A percentile compares a stretch with the other conserved stretches of the same genome.
Conservation (phyloP, 1,140 invertebrate genomes). For the Mylabris phalerata region DNA sequence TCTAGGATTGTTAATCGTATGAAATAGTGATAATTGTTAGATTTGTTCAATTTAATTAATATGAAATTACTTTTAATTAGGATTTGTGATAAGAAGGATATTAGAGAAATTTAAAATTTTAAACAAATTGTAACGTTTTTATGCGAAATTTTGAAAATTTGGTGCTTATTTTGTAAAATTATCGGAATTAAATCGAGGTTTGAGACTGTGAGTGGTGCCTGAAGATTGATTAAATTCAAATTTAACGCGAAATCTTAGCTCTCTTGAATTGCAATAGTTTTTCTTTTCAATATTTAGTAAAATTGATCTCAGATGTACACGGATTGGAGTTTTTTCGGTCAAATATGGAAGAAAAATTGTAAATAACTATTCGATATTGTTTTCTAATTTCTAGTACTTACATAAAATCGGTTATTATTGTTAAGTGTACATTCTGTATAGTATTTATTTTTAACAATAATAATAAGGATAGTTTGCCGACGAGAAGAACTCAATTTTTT, state of each 20-base stretch:
- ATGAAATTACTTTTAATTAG: too few relatives aligned
- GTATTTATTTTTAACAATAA: conserved; percentile 37
- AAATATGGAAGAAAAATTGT: conserved; percentile 19
- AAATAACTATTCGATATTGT: conserved; percentile 9
- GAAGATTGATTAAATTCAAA: conserved; percentile 19
- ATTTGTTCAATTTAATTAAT: conserved; percentile 22
- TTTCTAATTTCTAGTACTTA: not conserved
- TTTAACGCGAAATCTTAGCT: conserved; percentile 24
- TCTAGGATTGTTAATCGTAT: conserved; percentile 3
- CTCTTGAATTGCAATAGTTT: conserved; percentile 11
- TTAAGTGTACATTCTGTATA: conserved; percentile 40
- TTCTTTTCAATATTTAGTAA: conserved; percentile 1
- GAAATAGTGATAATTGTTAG: conserved; percentile 21
- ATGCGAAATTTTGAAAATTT: too few relatives aligned
- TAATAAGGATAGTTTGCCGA: conserved; percentile 6
- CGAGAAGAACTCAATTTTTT: conserved; percentile 2
- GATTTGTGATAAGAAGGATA: conserved; percentile 32
- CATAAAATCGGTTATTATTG: not conserved
- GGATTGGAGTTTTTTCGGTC: conserved; percentile 1
- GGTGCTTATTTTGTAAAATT: conserved; percentile 16
- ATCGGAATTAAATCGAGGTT: conserved; percentile 21
- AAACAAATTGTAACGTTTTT: not conserved
- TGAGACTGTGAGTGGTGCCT: conserved; percentile 38
- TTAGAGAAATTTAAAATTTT: conserved; percentile 13
- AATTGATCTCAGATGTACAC: conserved; percentile 35